Percentiles rank a stretch among this genome's conserved stretches.
Conservation (phyloP, 30 jellyfish, hydroid and myxozoan genomes). For the Sanderia malayensis region DNA sequence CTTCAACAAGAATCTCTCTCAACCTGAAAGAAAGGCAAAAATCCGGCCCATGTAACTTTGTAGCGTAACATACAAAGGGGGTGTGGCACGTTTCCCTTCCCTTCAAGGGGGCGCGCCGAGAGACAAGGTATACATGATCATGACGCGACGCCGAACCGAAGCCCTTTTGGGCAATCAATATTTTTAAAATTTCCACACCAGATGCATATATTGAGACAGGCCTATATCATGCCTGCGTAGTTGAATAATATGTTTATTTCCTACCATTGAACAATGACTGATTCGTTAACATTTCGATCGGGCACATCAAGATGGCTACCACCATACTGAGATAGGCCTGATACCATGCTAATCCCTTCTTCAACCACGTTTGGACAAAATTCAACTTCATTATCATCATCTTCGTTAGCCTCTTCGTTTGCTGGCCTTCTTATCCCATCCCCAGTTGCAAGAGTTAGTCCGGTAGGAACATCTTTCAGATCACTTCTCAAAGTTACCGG, state of each 20-base stretch:
- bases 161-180: neutral
- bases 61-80: neutral
- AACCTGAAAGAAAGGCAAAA: constrained; percentile 26
- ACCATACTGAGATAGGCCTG: constrained; percentile 14
- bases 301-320: constrained; percentile 21
- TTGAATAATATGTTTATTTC: neutral
- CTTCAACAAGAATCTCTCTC: constrained; percentile 56
- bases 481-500: constrained; percentile 35
- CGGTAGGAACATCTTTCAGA: too few species aligned
- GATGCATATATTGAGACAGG: neutral
- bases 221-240: neutral
- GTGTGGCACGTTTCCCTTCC: too few species aligned
- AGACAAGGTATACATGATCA: neutral
- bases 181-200: too few species aligned
- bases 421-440: constrained; percentile 15
- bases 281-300: constrained; percentile 34
- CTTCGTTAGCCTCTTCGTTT: constrained; percentile 3
- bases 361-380: constrained; percentile 10
- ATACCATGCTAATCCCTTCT: constrained; percentile 31
- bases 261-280: constrained; percentile 32
- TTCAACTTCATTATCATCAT: constrained; percentile 22
- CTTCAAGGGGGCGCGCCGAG: too few species aligned
- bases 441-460: too few species aligned
- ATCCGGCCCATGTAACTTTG: too few species aligned
- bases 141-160: neutral